Evolutionary conservation across 2,888 invertebrate genomes (phyloP), one percentile per base, ranked within the genome.

Genomic region (Diarsia dahlii): DNA sequence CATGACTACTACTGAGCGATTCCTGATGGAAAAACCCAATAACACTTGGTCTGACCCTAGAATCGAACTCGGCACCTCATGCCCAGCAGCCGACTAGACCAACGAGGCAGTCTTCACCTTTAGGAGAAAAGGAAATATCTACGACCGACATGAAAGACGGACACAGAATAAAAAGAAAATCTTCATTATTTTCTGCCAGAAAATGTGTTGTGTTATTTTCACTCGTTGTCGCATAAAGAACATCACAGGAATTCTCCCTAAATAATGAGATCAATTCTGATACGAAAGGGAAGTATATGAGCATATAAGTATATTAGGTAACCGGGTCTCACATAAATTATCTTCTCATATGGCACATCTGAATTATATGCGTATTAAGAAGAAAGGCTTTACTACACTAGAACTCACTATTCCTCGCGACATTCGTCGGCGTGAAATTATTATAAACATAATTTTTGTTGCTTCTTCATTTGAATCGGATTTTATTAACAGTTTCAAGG

Each of bases 191-290:
- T 46, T 45, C 52, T 3, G 20, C 12, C 48, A 58, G 46, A 20
- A 60, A 81, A 76, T 78, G 66, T 66, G 67, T 72, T 66, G 34
- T 66, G 34, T 81, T 83, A 74, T 66, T 79, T 65, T 84, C 80
- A 62, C 54, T 79, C n/a, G 39, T 28, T 28, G 13, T 34, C 65
- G 39, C 54, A 45, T 45, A n/a, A 64, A 63, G 54, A 60, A 39
- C 46, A 65, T 70, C 69, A 54, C 39, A 65, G 68, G 71, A 64
- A 67, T 70, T 56, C 50, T 62, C n/a, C 66, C 48, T 81, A 69
- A 71, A 76, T 84, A 76, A 76, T 82, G 66, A 67, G 66, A 81
- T 76, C 76, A 66, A 70, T 84, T 72, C 39, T 56, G 66, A 81
- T 76, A 84, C 58, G 69, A 66, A 69, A 66, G 60, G 20, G 60